phyloP scores from a whole-genome alignment of 2,113 vertebrate genomes.

The Corythaeola cristata region DNA sequence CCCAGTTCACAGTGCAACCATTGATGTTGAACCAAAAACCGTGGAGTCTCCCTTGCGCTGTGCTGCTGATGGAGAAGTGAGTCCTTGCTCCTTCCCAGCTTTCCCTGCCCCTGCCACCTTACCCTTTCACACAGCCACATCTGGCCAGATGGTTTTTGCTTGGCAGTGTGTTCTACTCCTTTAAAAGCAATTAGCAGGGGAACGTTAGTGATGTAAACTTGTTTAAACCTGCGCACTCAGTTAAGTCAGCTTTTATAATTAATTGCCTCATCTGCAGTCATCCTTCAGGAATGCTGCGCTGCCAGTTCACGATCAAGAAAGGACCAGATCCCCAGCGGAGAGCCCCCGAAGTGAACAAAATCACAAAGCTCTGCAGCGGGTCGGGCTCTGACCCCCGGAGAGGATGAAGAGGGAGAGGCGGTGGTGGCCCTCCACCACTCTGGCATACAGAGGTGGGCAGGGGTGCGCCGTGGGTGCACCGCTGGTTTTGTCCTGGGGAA shows the following conservation, averaged over 20 bases:
- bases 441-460: accelerated
- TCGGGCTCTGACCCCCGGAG: neutral
- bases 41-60: accelerated
- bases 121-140: neutral
- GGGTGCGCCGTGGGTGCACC: accelerated
- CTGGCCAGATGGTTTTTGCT: neutral
- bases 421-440: neutral
- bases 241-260: constrained; percentile 64
- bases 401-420: neutral
- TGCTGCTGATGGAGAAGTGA: neutral
- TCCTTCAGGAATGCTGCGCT: constrained; percentile 49
- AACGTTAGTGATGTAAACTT: constrained; percentile 66
- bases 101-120: neutral
- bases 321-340: neutral
- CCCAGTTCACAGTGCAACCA: neutral
- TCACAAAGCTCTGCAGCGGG: neutral
- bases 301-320: neutral
- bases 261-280: constrained; percentile 65
- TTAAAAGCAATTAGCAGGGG: constrained; percentile 15
- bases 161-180: neutral
- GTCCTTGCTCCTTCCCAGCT: neutral
- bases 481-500: neutral
- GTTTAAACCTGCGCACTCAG: constrained; percentile 53
- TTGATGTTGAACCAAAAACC: accelerated
- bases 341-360: neutral